Conservation (phyloP, 2,888 invertebrate genomes). For the Kuschelorhynchus macadamiae region DNA sequence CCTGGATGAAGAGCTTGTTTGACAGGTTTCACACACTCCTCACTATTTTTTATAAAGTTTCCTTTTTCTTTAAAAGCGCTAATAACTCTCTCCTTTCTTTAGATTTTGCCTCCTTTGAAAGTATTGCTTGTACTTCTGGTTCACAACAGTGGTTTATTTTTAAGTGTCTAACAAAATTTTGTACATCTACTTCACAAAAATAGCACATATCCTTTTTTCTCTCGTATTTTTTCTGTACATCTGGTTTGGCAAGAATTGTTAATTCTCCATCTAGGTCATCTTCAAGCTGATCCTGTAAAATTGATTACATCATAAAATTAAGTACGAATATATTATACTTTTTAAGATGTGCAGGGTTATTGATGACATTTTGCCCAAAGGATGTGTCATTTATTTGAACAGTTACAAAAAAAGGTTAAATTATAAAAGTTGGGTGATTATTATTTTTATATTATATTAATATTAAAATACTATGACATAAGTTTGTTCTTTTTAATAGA, state of each 20-base stretch:
- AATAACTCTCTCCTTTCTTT: background rate
- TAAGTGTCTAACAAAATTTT: constrained; percentile 1
- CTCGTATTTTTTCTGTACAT: background rate
- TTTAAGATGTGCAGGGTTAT: too few relatives aligned
- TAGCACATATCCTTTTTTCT: background rate
- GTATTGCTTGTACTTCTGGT: background rate
- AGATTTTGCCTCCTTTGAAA: background rate
- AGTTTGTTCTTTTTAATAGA: too few relatives aligned
- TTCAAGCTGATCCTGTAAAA: too few relatives aligned
- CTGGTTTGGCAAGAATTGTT: background rate
- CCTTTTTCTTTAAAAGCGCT: background rate
- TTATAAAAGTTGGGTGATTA: too few relatives aligned
- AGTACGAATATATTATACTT: too few relatives aligned
- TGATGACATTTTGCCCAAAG: too few relatives aligned
- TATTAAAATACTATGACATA: too few relatives aligned
- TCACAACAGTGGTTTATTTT: background rate
- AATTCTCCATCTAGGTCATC: constrained; percentile 1
- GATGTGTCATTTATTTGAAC: too few relatives aligned
- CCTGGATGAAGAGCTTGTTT: background rate
- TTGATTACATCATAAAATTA: too few relatives aligned
- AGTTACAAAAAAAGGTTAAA: too few relatives aligned
- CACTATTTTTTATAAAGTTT: background rate
- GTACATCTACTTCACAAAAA: background rate
- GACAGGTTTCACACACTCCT: background rate
- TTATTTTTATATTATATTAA: too few relatives aligned